A percentile compares a stretch with the other conserved stretches of the same genome.
These are phyloP conservation scores for Clarias pachynema DNA, from an alignment of 2,797 vertebrate species.

Conservation along the genomic window DNA sequence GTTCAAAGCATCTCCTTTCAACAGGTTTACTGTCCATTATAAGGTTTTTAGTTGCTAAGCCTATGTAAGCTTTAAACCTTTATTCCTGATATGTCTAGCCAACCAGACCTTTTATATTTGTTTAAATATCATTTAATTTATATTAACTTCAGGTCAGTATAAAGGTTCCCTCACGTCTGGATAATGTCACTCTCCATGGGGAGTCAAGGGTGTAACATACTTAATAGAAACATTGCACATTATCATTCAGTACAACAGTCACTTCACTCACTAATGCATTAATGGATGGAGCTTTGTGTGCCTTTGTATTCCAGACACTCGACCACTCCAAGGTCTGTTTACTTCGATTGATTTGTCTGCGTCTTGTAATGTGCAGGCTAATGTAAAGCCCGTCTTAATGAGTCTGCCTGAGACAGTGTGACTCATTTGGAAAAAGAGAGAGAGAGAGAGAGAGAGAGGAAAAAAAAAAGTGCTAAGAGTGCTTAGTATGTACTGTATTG, in stretches of 20 bases:
- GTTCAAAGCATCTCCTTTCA: background rate
- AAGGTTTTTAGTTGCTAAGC: background rate
- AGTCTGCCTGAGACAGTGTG: background rate
- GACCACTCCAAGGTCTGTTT: slow-evolving; percentile 8
- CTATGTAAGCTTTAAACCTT: background rate
- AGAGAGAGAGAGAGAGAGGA: too few relatives aligned
- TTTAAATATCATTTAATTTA: slow-evolving; percentile 1
- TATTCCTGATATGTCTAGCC: background rate
- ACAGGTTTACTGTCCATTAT: background rate
- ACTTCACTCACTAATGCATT: slow-evolving; percentile 24
- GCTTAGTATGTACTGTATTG: background rate
- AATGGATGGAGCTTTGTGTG: slow-evolving; percentile 24
- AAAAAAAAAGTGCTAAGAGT: background rate
- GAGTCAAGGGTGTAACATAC: slow-evolving; percentile 26
- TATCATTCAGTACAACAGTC: slow-evolving; percentile 34
- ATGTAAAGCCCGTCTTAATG: slow-evolving; percentile 20
- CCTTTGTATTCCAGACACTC: slow-evolving; percentile 25
- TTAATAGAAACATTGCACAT: slow-evolving; percentile 39
- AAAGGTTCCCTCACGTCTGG: background rate
- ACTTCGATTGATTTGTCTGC: slow-evolving; percentile 25
- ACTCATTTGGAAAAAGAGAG: slow-evolving; percentile 4
- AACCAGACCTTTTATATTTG: background rate
- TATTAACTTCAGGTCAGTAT: background rate
- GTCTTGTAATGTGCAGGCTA: slow-evolving; percentile 23
- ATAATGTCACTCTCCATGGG: slow-evolving; percentile 29